Conservation (phyloP, 2,113 vertebrate species). For the Vulpes ferrilata region DNA sequence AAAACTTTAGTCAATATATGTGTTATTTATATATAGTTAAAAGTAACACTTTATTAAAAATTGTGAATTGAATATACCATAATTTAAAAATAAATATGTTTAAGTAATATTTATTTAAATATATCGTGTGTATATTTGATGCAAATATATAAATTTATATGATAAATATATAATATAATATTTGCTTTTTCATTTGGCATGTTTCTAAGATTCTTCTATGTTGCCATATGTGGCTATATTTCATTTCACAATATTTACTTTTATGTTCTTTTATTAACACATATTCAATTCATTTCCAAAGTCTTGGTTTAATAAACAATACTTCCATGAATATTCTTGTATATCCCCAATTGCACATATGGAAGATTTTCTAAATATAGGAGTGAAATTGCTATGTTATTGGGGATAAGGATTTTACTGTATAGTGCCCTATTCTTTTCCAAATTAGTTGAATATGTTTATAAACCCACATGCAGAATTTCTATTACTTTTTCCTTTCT, state of each 20-base stretch:
- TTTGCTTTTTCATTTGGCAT: background rate
- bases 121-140: background rate
- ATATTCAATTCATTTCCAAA: background rate
- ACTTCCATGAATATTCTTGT: background rate
- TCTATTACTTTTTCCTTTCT: background rate
- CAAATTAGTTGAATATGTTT: background rate
- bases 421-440: background rate
- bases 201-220: background rate
- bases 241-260: background rate
- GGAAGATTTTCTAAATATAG: background rate
- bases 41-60: constrained; percentile 63
- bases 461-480: background rate
- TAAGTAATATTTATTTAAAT: background rate
- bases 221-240: background rate
- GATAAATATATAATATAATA: background rate
- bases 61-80: background rate
- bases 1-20: background rate
- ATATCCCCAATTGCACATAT: background rate
- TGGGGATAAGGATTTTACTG: background rate
- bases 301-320: background rate
- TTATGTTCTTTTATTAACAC: background rate
- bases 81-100: constrained; percentile 31
- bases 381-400: background rate
- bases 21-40: constrained; percentile 66
- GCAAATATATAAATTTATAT: background rate